Conservation (phyloP, 1,140 invertebrate genomes). For the Drosophila punjabiensis region DNA sequence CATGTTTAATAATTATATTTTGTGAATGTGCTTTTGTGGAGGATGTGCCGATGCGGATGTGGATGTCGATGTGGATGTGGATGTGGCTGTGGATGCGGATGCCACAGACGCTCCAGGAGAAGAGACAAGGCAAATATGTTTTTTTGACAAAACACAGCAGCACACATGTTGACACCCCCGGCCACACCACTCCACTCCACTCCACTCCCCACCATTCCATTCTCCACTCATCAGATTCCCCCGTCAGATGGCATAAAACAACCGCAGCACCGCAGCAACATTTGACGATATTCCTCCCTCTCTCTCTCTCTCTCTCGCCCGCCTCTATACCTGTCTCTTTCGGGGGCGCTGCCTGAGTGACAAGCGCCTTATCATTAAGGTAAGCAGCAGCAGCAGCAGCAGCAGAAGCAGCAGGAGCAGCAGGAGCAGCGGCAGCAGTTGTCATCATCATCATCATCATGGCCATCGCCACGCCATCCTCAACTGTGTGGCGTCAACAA, state of each 20-base stretch:
- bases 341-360: slow-evolving; percentile 66
- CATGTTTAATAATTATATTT: slow-evolving; percentile 84
- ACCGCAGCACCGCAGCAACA: slow-evolving; percentile 80
- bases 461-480: slow-evolving; percentile 44
- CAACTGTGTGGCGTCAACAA: slow-evolving; percentile 70
- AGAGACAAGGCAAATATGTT: slow-evolving; percentile 81
- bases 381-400: slow-evolving; percentile 67
- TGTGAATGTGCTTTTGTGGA: slow-evolving; percentile 73
- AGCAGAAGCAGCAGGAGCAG: background rate
- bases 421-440: slow-evolving; percentile 45
- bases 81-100: slow-evolving; percentile 22
- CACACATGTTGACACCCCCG: slow-evolving; percentile 71
- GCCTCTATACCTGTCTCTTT: slow-evolving; percentile 17
- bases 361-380: slow-evolving; percentile 83
- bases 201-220: background rate
- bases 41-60: slow-evolving; percentile 35
- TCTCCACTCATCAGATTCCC: slow-evolving; percentile 13
- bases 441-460: slow-evolving; percentile 69
- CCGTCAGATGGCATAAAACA: slow-evolving; percentile 79
- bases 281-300: slow-evolving; percentile 62
- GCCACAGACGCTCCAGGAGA: slow-evolving; percentile 28
- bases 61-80: slow-evolving; percentile 17
- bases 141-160: slow-evolving; percentile 81
- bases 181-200: slow-evolving; percentile 6
- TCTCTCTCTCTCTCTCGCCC: background rate